Base-by-base conservation (phyloP, 2,888 invertebrate genomes). In the Dichetophora obliterata region DNA sequence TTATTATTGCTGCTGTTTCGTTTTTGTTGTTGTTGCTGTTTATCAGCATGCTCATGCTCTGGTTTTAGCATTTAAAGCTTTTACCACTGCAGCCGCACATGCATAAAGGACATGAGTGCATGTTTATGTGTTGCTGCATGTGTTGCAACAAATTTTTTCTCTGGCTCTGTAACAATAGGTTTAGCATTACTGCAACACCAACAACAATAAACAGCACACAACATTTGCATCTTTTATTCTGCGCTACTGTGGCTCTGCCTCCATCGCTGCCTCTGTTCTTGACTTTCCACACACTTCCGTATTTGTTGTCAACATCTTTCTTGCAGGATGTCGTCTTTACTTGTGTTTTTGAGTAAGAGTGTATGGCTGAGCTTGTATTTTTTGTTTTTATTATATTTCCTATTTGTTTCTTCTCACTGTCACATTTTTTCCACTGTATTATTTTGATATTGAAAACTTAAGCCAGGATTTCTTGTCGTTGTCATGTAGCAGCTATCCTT, bases 381-480 rank as follows among this genome's bases (percentile, higher is more conserved):
- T 43, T 43, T 43, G 1, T 43, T 43, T 11, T 43, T 43, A 43
- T 43, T 43, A 43, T 43, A 43, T 43, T 11, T 43, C 14, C 2
- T 14, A 43, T 43, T 43, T 43, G 43, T 43, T 43, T 14, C 14
- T 43, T 43, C 43, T 43, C 43, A 43, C 43, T 43, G 43, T 43
- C 43, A 34, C 68, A 68, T 68, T 68, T 68, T 34, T 37, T 48
- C 68, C 68, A 50, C 68, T 68, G 68, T 50, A 68, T 68, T 68
- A 68, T 68, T 68, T 68, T 68, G 68, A 50, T 68, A 68, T 68
- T 68, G 68, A 68, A 68, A 68, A 50, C 68, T 68, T 50, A 68
- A 68, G 68, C 68, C 68, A 50, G 27, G 50, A 68, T 68, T 68
- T 68, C 50, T 68, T 68, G 68, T 68, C 68, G 68, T 50, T 68